These are phyloP conservation scores for Aplodontia rufa DNA, from an alignment of 2,113 vertebrate genomes.

Conservation along the genomic window DNA sequence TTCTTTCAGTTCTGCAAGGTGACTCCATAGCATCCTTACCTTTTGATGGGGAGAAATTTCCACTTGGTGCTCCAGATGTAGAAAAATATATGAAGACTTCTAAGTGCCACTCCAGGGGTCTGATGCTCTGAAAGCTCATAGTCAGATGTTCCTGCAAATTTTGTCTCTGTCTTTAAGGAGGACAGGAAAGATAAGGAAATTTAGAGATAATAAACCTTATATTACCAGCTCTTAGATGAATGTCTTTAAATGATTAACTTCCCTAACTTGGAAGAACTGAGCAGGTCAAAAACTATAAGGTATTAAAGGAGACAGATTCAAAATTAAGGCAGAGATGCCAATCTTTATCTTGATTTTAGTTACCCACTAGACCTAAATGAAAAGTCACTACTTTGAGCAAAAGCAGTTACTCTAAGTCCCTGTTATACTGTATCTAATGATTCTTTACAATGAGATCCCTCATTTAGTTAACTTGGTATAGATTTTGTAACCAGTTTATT, in stretches of 20 bases:
- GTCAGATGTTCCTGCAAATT: not conserved
- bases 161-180: not conserved
- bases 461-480: not conserved
- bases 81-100: not conserved
- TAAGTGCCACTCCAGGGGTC: not conserved
- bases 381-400: not conserved
- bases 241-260: not conserved
- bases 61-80: not conserved
- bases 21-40: not conserved
- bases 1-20: not conserved
- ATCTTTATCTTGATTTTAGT: not conserved
- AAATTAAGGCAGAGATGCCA: not conserved
- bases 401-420: not conserved
- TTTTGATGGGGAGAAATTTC: not conserved
- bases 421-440: not conserved
- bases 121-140: not conserved
- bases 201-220: not conserved
- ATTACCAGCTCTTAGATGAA: not conserved
- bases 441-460: not conserved
- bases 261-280: not conserved
- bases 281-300: not conserved
- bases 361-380: not conserved
- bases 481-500: not conserved
- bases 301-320: not conserved
- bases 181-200: not conserved